Base-by-base conservation (phyloP, 2,113 vertebrate species). In the Willisornis vidua region DNA sequence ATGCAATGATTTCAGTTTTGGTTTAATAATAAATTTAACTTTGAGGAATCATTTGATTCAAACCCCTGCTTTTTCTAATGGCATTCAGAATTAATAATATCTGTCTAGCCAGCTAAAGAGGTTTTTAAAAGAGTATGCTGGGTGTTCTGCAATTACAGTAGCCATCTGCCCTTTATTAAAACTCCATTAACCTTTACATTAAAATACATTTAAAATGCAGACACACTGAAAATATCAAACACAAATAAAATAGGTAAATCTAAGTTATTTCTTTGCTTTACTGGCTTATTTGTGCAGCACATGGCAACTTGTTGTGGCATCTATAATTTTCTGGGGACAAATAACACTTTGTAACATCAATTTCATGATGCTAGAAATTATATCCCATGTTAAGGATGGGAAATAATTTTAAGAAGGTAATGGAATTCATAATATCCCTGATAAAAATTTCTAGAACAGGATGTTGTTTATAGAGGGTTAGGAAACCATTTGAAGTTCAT, bases 11-110 rank as follows among this genome's bases (percentile, higher is more conserved):
- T 93, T 87, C 96, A 97, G 93, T 97, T 98, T 97, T 97, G 94
- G 89, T 97, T 97, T 97, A 96, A 98, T 97, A 97, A 97, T 98
- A 98, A 97, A 98, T 97, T 98, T 97, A 95, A 59, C 62, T 93
- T 94, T 12, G 71, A 96, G 96, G 95, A 95, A 97, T 94, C 39
- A 89, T 95, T 96, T 97, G 96, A 97, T 97, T 93, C 95, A 93
- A 97, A 95, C 70, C 35, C 70, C 72, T 91, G 93, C 87, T 95
- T 97, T 96, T 97, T 96, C 92, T 97, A 97, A 97, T 97, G 96
- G 96, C 83, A 77, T 96, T 96, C 95, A 93, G 93, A 93, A 96
- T 96, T 98, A 96, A 96, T 98, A 98, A 97, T 96, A 96, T 94
- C 97, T 91, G 93, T 97, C 97, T 97, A 90, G 96, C 97, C 92